Base-by-base conservation (phyloP, 2,113 vertebrate species). In the Motacilla alba region DNA sequence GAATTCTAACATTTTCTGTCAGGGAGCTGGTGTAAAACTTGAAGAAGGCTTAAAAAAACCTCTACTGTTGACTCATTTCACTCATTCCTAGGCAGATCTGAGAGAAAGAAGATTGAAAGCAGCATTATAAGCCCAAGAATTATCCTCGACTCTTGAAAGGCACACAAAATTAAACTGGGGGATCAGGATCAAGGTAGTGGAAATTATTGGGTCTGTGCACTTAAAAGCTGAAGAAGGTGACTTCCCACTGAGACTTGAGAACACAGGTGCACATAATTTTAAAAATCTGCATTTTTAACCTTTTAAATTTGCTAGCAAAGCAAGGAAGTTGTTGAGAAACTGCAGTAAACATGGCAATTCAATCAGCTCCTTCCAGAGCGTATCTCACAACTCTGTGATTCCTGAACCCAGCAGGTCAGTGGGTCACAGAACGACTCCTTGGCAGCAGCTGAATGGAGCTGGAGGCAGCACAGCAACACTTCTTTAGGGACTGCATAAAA, bases 61-160 rank as follows among this genome's bases (percentile, higher is more conserved):
- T 95, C 69, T 60, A 30, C 83, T 90, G 95, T 96, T 97, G 87
- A 94, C 89, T 97, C 91, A 97, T 94, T 96, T 96, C 95, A 92
- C 94, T 97, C 81, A 87, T 90, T 95, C 79, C 88, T 74, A 87
- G 69, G 78, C 93, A 94, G 94, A 93, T 84, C 81, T 89, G 91
- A 95, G 86, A 88, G 75, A 72, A 91, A 76, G 81, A 87, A 91
- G 72, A 89, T 82, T 93, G 72, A 95, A 97, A 96, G 95, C 84
- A 88, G 79, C 68, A 89, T 90, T 64, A 83, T 28, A 82, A 95
- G 87, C 73, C 81, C 83, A 73, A 91, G 75, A 90, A 95, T 94
- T 85, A 79, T 91, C 78, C 84, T 77, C 1, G 0, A 27, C 83
- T 80, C 88, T 95, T 94, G 78, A 92, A 97, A 94, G 72, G 80